Conservation (phyloP, 2,113 vertebrate genomes). For the Notiomystis cincta region DNA sequence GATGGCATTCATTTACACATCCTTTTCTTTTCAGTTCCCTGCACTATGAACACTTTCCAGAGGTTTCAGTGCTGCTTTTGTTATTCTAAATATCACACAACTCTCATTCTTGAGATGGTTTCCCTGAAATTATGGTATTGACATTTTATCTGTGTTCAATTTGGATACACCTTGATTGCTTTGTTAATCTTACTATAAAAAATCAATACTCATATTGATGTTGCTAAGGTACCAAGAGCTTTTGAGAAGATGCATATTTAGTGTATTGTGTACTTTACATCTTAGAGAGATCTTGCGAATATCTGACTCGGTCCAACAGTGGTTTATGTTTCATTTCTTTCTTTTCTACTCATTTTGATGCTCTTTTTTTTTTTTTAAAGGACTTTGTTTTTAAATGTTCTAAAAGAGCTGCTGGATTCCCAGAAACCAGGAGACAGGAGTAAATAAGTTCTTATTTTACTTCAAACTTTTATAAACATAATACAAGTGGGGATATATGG, state of each 20-base stretch:
- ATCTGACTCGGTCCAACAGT: background rate
- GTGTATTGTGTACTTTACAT: background rate
- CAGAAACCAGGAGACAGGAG: background rate
- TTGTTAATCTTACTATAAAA: background rate
- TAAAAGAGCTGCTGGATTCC: background rate
- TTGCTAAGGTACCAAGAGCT: background rate
- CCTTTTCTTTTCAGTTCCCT: background rate
- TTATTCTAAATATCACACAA: background rate
- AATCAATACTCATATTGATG: background rate
- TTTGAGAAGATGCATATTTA: background rate
- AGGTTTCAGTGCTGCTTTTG: background rate
- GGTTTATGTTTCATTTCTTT: background rate
- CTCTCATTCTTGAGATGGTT: background rate
- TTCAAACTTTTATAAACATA: background rate
- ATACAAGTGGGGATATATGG: background rate
- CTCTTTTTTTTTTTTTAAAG: background rate
- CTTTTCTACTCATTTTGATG: background rate
- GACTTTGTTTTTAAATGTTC: background rate
- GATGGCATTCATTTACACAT: background rate
- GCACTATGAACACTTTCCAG: background rate
- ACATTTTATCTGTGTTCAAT: background rate
- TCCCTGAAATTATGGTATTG: background rate
- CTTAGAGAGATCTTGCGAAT: background rate
- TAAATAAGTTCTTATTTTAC: background rate
- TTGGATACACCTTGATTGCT: background rate